These are phyloP conservation scores for Papilio machaon DNA, from an alignment of 1,140 invertebrate species.

Conservation along the genomic window DNA sequence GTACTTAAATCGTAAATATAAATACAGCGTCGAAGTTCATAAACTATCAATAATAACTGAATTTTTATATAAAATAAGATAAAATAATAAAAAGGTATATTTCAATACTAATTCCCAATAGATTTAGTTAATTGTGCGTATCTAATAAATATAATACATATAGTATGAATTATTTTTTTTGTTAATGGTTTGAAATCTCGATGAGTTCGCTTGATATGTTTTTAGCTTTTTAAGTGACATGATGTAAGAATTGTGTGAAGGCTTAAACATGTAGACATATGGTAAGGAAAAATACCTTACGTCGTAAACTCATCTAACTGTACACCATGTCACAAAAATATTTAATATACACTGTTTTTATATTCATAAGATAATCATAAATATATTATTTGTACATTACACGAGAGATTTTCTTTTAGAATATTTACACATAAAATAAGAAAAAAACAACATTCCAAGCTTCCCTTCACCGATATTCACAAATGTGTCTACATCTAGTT, in stretches of 20 bases:
- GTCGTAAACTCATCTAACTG: slow-evolving; percentile 61
- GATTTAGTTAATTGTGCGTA: slow-evolving; percentile 55
- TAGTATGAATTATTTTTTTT: neutral
- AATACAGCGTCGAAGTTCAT: neutral
- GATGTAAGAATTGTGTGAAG: slow-evolving; percentile 77
- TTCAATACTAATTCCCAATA: neutral
- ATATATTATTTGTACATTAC: slow-evolving; percentile 79
- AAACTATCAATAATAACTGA: slow-evolving; percentile 3
- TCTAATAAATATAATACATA: slow-evolving; percentile 49
- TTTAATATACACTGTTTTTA: slow-evolving; percentile 70
- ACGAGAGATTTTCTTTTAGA: slow-evolving; percentile 67
- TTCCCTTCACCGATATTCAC: slow-evolving; percentile 59
- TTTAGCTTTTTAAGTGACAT: slow-evolving; percentile 62
- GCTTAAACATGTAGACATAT: slow-evolving; percentile 54
- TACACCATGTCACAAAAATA: slow-evolving; percentile 80
- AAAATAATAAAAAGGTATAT: neutral
- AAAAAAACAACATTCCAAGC: slow-evolving; percentile 67
- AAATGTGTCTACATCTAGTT: slow-evolving; percentile 55
- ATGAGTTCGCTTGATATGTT: slow-evolving; percentile 69
- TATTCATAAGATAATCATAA: slow-evolving; percentile 69
- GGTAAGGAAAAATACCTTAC: slow-evolving; percentile 64
- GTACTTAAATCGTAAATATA: slow-evolving; percentile 3
- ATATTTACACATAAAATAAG: slow-evolving; percentile 79
- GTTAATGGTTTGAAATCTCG: slow-evolving; percentile 45
- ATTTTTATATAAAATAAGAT: too few relatives aligned